These are phyloP conservation scores for Leptothorax acervorum DNA, from an alignment of 2,888 invertebrate species.

Conservation along the genomic window DNA sequence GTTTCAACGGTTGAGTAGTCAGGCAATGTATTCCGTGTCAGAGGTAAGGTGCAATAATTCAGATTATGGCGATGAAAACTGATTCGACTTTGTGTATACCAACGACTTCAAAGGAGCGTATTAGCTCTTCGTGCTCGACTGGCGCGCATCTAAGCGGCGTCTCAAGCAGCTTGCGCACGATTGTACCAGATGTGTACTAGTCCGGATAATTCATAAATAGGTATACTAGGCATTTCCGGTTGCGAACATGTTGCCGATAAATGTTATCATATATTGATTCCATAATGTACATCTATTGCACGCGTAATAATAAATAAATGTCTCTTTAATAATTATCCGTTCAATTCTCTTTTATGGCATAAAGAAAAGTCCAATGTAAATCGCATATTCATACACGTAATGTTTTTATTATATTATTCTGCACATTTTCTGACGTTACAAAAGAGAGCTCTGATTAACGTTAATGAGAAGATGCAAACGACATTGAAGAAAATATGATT, in stretches of 20 bases:
- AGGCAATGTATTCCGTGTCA: constrained; percentile 55
- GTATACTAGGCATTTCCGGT: background rate
- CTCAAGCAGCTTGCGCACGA: constrained; percentile 39
- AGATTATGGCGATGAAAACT: constrained; percentile 62
- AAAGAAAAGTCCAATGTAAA: background rate
- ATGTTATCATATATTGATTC: background rate
- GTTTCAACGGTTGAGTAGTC: constrained; percentile 61
- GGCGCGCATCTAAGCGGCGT: constrained; percentile 45
- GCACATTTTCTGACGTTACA: background rate
- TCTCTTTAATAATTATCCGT: background rate
- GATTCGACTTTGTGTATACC: constrained; percentile 60
- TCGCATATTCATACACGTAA: background rate
- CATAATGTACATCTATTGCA: background rate
- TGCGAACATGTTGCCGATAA: background rate
- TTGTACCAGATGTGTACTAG: constrained; percentile 27
- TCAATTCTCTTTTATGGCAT: background rate
- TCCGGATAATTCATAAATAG: constrained; percentile 39
- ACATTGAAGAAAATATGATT: constrained; percentile 36
- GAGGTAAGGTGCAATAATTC: constrained; percentile 65
- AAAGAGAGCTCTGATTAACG: constrained; percentile 14
- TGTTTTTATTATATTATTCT: background rate
- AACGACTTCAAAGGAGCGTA: constrained; percentile 52
- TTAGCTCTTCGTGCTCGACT: constrained; percentile 39
- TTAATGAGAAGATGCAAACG: constrained; percentile 11
- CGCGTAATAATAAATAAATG: background rate